Percentiles rank a stretch among this genome's conserved stretches.
phyloP scores from a whole-genome alignment of 2,113 vertebrate species.

The Pelobates fuscus region DNA sequence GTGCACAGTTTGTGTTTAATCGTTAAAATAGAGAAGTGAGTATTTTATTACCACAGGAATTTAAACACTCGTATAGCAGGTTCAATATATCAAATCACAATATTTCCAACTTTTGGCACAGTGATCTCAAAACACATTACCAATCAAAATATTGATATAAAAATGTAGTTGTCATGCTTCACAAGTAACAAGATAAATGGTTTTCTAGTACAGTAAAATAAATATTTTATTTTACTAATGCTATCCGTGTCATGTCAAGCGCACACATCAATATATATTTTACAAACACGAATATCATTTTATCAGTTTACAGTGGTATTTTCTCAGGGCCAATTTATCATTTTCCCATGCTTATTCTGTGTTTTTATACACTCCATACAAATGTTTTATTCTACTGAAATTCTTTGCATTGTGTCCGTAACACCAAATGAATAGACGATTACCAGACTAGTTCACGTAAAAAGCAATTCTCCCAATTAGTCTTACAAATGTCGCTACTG shows the following conservation, averaged over 20 bases:
- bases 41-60: not conserved
- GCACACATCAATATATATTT: not conserved
- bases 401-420: too few relatives aligned
- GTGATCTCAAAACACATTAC: not conserved
- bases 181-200: conserved; percentile 26
- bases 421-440: too few relatives aligned
- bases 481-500: too few relatives aligned
- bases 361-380: not conserved
- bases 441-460: too few relatives aligned
- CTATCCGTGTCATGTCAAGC: conserved; percentile 14
- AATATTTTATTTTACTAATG: conserved; percentile 15
- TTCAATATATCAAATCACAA: conserved; percentile 34
- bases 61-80: conserved; percentile 10
- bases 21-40: not conserved
- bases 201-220: conserved; percentile 23
- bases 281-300: not conserved
- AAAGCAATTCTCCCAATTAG: too few relatives aligned
- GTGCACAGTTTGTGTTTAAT: not conserved
- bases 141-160: conserved; percentile 36
- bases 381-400: not conserved
- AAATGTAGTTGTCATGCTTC: conserved; percentile 26
- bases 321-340: not conserved
- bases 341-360: not conserved
- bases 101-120: conserved; percentile 22
- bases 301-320: not conserved